phyloP scores from a whole-genome alignment of 2,113 vertebrate species.

The Butastur rufipennis region DNA sequence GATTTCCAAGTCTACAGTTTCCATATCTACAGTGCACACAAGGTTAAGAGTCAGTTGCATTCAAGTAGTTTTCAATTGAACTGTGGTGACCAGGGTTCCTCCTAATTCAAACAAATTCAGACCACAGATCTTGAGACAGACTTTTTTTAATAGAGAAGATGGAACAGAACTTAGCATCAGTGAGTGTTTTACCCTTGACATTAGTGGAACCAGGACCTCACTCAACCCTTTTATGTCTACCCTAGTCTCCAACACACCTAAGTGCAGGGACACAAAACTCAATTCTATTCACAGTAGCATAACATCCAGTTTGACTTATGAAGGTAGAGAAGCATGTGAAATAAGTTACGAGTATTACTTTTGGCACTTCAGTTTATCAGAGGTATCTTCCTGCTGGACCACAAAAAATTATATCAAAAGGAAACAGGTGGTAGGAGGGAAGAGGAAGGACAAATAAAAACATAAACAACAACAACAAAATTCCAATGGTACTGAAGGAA shows the following conservation, averaged over 20 bases:
- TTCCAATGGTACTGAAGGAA: neutral
- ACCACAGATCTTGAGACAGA: neutral
- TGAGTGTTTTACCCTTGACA: neutral
- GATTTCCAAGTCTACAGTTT: neutral
- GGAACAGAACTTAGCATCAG: neutral
- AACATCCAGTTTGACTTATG: neutral
- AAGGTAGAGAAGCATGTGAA: neutral
- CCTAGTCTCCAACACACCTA: neutral
- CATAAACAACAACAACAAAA: neutral
- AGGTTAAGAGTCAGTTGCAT: neutral
- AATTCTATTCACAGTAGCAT: neutral
- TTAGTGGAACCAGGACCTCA: neutral
- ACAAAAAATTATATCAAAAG: neutral
- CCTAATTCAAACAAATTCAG: neutral
- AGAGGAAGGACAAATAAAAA: conserved; percentile 44
- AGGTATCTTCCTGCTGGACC: neutral
- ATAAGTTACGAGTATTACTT: neutral
- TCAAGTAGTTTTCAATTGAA: neutral
- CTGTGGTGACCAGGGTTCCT: neutral
- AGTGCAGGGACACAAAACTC: neutral
- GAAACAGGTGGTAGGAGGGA: conserved; percentile 42
- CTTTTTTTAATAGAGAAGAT: neutral
- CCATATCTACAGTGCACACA: neutral
- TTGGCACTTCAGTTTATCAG: neutral
- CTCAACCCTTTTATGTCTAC: neutral